Percentiles rank a stretch among this genome's conserved stretches.
phyloP scores from a whole-genome alignment of 1,140 invertebrate genomes.

The Drosophila santomea region DNA sequence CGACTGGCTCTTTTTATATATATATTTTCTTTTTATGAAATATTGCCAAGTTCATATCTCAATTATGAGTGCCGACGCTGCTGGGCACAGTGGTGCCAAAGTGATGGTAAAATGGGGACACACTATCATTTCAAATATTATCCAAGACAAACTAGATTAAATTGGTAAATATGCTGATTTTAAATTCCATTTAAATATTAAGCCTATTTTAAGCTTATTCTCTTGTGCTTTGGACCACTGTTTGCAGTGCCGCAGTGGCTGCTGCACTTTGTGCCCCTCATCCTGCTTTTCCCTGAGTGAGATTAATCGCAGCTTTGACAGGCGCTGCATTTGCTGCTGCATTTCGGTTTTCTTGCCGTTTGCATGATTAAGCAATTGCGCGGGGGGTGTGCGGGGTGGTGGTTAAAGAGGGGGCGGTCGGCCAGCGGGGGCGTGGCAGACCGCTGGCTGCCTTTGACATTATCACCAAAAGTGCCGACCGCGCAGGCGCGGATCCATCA shows the following conservation, averaged over 20 bases:
- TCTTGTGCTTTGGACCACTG: constrained; percentile 7
- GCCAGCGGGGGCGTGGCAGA: constrained; percentile 8
- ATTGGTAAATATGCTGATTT: too few species aligned
- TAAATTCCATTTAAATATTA: too few species aligned
- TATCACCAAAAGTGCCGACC: constrained; percentile 70
- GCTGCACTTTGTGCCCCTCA: constrained; percentile 16
- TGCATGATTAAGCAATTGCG: constrained; percentile 33
- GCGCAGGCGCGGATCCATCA: constrained; percentile 40
- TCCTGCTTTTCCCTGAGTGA: constrained; percentile 61
- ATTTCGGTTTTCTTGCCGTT: constrained; percentile 42
- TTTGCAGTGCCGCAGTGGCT: neutral
- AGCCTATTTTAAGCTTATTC: neutral
- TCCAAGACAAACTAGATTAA: too few species aligned
- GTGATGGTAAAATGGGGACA: neutral
- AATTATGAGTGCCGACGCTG: constrained; percentile 70
- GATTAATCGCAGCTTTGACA: constrained; percentile 82
- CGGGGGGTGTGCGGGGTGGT: neutral
- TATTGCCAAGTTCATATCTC: constrained; percentile 84
- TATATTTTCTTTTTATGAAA: constrained; percentile 71
- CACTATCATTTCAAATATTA: neutral
- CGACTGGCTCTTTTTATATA: neutral
- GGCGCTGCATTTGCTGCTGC: constrained; percentile 73
- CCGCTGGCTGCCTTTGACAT: constrained; percentile 69
- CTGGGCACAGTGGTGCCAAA: constrained; percentile 33
- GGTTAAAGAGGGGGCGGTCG: constrained; percentile 29